Evolutionary conservation across 2,888 invertebrate species (phyloP), one percentile per base, ranked within the genome.

Genomic region (Acanthoscelides obtectus): DNA sequence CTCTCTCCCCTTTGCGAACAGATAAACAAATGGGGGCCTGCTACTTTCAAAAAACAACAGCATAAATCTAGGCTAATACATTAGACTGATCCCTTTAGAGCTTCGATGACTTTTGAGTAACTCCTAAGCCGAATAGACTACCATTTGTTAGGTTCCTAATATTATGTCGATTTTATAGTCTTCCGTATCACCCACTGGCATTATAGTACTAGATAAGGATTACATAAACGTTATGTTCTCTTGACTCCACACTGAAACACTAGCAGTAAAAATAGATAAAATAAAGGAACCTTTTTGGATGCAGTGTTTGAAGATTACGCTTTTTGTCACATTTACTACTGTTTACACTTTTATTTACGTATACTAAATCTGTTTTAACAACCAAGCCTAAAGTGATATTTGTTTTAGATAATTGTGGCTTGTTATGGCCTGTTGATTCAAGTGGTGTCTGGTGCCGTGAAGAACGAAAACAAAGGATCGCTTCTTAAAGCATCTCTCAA

Each of bases 341-440:
- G 67, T 67, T 67, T 67, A 22, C 67, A 22, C 25, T 67, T 67
- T 22, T 67, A 67, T 67, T 67, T 67, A 67, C 25, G 25, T 67
- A 19, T 21, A 22, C 45, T 67, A 67, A 67, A 4, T 25, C 25
- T 20, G 25, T 67, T 67, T 67, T 67, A 67, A 67, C 25, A 67
- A 67, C 67, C 25, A 19, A 67, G 67, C 67, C 25, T 22, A 67
- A 67, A 67, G 67, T 25, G 25, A 67, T 67, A 67, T 67, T 67
- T 67, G 20, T 67, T 67, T 67, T n/a, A 67, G 67, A 22, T 67
- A 67, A 67, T 67, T 67, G 67, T 25, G 25, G 45, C 45, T 67
- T n/a, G 22, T 67, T 67, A 67, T 67, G 22, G 67, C 22, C 25
- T 67, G 67, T 67, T 67, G n/a, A 67, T n/a, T 22, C 67, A 22